Conservation (phyloP, 2,888 invertebrate species). For the Tuberolachnus salignus region DNA sequence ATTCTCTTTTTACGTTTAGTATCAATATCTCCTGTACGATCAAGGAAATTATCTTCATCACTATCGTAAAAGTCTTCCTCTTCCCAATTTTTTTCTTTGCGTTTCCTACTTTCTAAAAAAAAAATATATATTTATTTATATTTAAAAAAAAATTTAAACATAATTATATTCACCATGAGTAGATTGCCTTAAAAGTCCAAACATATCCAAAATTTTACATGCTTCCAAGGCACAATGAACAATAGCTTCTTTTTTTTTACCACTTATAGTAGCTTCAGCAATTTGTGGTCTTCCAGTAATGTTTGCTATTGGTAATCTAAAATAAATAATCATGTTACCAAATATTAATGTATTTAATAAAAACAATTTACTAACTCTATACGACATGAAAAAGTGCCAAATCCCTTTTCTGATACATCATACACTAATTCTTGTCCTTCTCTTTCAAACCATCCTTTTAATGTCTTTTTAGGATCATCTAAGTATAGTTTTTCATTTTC, state of each 20-base stretch:
- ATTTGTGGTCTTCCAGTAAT: slow-evolving; percentile 60
- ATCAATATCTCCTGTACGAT: slow-evolving; percentile 89
- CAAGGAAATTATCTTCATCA: slow-evolving; percentile 94
- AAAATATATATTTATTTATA: slow-evolving; percentile 1
- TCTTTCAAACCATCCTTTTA: slow-evolving; percentile 92
- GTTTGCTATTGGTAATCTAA: slow-evolving; percentile 58
- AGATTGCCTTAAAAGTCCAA: slow-evolving; percentile 76
- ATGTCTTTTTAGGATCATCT: slow-evolving; percentile 93
- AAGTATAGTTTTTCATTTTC: slow-evolving; percentile 88
- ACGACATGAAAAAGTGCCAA: slow-evolving; percentile 84
- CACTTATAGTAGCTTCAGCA: slow-evolving; percentile 85
- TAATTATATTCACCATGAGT: slow-evolving; percentile 73
- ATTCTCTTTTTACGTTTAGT: slow-evolving; percentile 81
- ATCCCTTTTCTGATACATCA: slow-evolving; percentile 82
- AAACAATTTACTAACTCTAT: slow-evolving; percentile 65
- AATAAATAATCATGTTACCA: slow-evolving; percentile 15
- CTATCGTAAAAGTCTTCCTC: slow-evolving; percentile 92
- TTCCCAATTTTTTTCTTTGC: slow-evolving; percentile 78
- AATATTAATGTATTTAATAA: background rate
- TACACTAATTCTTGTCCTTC: slow-evolving; percentile 87
- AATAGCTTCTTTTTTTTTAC: slow-evolving; percentile 94
- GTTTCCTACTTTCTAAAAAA: slow-evolving; percentile 76
- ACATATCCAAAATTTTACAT: slow-evolving; percentile 84
- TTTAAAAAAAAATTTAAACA: slow-evolving; percentile 26
- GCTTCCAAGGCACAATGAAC: slow-evolving; percentile 93